A percentile compares a stretch with the other conserved stretches of the same genome.
Conservation (phyloP, 2,888 invertebrate genomes). For the Drosophila setosimentum region DNA sequence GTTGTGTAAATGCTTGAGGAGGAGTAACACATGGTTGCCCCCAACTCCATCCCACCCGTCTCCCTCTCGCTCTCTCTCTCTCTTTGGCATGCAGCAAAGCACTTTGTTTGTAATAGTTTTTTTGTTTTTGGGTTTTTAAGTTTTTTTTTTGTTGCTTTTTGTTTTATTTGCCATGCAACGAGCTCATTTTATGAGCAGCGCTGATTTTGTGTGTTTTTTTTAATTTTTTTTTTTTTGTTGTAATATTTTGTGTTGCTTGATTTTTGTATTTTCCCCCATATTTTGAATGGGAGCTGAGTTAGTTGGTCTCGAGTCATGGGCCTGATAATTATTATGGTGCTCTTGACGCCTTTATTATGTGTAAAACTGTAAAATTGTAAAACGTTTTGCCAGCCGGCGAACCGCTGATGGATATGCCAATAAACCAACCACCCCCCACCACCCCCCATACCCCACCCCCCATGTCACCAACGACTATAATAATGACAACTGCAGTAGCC, state of each 20-base stretch:
- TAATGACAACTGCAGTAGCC: not conserved
- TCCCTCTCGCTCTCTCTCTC: not conserved
- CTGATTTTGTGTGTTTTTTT: slow-evolving; percentile 26
- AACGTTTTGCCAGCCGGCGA: slow-evolving; percentile 70
- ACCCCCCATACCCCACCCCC: not conserved
- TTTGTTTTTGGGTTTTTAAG: slow-evolving; percentile 32
- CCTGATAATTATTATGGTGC: slow-evolving; percentile 77
- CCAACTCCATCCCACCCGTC: not conserved
- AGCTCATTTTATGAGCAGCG: slow-evolving; percentile 62
- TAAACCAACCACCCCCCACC: slow-evolving; percentile 16
- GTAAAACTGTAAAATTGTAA: slow-evolving; percentile 45
- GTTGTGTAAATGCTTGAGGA: slow-evolving; percentile 6
- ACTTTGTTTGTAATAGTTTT: slow-evolving; percentile 63
- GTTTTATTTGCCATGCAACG: slow-evolving; percentile 74
- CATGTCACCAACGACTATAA: not conserved
- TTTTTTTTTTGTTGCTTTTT: slow-evolving; percentile 37
- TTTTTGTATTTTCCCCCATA: slow-evolving; percentile 17
- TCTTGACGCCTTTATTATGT: slow-evolving; percentile 81
- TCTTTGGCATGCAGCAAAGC: slow-evolving; percentile 38
- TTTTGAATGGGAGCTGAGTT: slow-evolving; percentile 44
- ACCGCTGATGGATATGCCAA: slow-evolving; percentile 68
- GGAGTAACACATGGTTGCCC: not conserved
- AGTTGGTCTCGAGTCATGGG: slow-evolving; percentile 40
- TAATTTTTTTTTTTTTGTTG: slow-evolving; percentile 12
- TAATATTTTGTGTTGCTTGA: slow-evolving; percentile 21